These are phyloP conservation scores for Drosophila greeni DNA, from an alignment of 2,888 invertebrate species.

Conservation along the genomic window DNA sequence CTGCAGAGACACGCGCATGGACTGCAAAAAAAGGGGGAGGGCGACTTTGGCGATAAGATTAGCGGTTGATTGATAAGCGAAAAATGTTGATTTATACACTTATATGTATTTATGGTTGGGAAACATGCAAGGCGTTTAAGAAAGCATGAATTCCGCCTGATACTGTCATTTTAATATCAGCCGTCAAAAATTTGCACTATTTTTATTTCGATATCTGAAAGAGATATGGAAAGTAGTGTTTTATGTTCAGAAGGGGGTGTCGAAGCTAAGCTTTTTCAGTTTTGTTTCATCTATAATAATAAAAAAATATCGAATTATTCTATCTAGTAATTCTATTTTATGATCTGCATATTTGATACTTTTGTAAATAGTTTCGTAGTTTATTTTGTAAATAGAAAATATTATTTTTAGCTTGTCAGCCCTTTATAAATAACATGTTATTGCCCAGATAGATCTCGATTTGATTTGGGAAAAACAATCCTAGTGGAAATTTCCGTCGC, in stretches of 20 bases:
- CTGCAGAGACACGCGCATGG: conserved; percentile 23
- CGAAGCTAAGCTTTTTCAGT: too few relatives aligned
- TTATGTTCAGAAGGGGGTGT: background rate
- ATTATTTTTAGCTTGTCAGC: background rate
- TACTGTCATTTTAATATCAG: conserved; percentile 7
- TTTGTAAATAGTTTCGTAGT: background rate
- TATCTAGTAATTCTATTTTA: too few relatives aligned
- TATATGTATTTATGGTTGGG: conserved; percentile 22
- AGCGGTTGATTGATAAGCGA: conserved; percentile 27
- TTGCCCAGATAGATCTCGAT: background rate
- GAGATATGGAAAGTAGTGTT: background rate
- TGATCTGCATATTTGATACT: background rate
- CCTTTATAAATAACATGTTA: conserved; percentile 3
- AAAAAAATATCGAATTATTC: background rate
- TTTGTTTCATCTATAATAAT: too few relatives aligned
- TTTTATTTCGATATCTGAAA: background rate
- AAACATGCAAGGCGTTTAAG: conserved; percentile 15
- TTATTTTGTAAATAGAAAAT: background rate
- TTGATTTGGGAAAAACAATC: background rate
- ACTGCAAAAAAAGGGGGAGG: conserved; percentile 13
- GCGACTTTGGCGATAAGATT: conserved; percentile 28
- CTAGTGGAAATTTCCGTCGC: conserved; percentile 14
- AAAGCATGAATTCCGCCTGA: conserved; percentile 2
- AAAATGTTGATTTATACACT: conserved; percentile 8
- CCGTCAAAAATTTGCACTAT: too few relatives aligned